Evolutionary conservation across 2,888 invertebrate species (phyloP), one percentile per base, ranked within the genome.

Genomic region (Diarsia dahlii): DNA sequence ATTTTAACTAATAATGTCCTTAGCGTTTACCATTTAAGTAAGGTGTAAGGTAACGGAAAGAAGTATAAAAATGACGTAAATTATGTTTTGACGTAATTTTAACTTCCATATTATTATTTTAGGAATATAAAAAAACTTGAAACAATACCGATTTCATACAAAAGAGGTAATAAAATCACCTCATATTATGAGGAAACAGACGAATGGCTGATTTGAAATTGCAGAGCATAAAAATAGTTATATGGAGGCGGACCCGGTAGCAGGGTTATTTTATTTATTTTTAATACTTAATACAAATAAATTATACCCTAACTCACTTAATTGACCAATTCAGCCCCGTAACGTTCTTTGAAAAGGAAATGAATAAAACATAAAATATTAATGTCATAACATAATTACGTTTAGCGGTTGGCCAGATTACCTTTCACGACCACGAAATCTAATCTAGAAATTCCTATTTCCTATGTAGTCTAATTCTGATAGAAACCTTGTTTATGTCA

Each of bases 341-440:
- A 13, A 39, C 56, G 23, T 81, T 74, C 6, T 74, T 45, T 63
- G 73, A 20, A 64, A 70, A 81, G 85, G 85, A 81, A 84, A 83
- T 71, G 82, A 77, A 74, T 58, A 50, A 67, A 75, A 71, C 71
- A 84, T 84, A 64, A 85, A 83, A 82, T 74, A 76, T 76, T 73
- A 74, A 66, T 60, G 66, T 85, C 78, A 72, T 64, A 85, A 77
- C 67, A 81, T 83, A 82, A 83, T 83, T 83, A 67, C 66, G 20
- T 85, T 72, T 62, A 84, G 76, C 81, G 71, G 67, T 64, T 60
- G 71, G 56, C 85, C 20, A 81, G 78, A 84, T 79, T 76, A 80
- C 76, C 74, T 79, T 82, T 82, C 86, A 76, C 86, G 71, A 82
- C 83, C 76, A 70, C 86, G 83, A 80, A 82, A 86, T 71, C 65